Evolutionary conservation across 2,888 invertebrate species (phyloP).

Genomic region (Hirtodrosophila histrioides): DNA sequence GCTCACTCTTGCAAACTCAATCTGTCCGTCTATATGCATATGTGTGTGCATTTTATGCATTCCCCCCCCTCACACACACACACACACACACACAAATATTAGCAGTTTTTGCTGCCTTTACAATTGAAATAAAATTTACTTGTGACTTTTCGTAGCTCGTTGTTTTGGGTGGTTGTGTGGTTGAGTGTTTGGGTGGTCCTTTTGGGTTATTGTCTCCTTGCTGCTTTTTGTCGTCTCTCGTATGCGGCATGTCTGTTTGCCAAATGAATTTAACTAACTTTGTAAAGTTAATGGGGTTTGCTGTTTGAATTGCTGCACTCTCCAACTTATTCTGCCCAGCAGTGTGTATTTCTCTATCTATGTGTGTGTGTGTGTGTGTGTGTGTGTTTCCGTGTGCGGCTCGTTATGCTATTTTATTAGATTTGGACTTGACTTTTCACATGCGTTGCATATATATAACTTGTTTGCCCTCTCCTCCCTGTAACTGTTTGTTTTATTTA

Average conservation of each 20-base stretch:
- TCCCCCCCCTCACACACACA: constrained; percentile 15
- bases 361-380: constrained; percentile 1
- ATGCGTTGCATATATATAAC: constrained; percentile 49
- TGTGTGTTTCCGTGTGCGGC: constrained; percentile 16
- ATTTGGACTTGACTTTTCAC: constrained; percentile 74
- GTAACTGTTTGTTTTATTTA: constrained; percentile 66
- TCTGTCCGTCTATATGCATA: constrained; percentile 25
- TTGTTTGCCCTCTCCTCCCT: constrained; percentile 10
- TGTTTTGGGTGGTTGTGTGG: constrained; percentile 44
- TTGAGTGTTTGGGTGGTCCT: constrained; percentile 23
- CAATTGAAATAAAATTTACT: constrained; percentile 81
- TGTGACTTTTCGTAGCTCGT: constrained; percentile 75
- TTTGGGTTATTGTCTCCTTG: constrained; percentile 46
- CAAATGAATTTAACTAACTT: constrained; percentile 81
- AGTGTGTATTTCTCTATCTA: constrained; percentile 12
- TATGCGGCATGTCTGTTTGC: constrained; percentile 66
- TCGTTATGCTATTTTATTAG: constrained; percentile 60
- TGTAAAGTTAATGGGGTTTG: constrained; percentile 81
- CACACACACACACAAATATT: constrained; percentile 25
- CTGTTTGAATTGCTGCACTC: constrained; percentile 68
- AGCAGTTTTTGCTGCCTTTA: constrained; percentile 70
- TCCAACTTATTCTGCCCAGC: constrained; percentile 22
- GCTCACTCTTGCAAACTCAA: background rate
- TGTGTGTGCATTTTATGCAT: constrained; percentile 42
- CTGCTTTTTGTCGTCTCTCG: constrained; percentile 43